phyloP scores from a whole-genome alignment of 2,797 vertebrate species.

The Gymnothorax reevesii region DNA sequence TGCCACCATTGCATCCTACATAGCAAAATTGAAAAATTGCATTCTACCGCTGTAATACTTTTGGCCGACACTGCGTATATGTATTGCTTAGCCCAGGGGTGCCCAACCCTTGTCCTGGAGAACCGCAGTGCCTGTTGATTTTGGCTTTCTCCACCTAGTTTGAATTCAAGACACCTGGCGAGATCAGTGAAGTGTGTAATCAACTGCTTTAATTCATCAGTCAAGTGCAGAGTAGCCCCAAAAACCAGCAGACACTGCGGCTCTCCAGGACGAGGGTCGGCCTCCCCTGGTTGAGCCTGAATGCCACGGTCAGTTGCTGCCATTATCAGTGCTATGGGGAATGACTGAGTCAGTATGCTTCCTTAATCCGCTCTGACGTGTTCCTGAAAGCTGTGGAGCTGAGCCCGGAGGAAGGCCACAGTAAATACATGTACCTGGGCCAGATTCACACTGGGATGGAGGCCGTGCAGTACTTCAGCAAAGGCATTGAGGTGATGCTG shows the following conservation, averaged over 20 bases:
- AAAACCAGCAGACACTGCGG: too few relatives aligned
- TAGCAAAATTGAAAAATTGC: background rate
- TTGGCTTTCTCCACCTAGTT: too few relatives aligned
- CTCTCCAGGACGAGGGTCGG: background rate
- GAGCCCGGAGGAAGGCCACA: conserved; percentile 75
- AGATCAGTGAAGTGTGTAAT: too few relatives aligned
- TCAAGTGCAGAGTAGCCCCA: too few relatives aligned
- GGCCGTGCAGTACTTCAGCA: conserved; percentile 73
- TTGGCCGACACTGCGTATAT: background rate
- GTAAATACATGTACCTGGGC: conserved; percentile 83
- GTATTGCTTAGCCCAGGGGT: background rate
- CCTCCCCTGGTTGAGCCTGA: background rate
- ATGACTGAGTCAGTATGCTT: conserved; percentile 23
- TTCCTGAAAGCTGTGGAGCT: conserved; percentile 74
- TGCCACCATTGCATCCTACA: background rate
- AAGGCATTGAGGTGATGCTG: conserved; percentile 73
- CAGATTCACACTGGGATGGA: conserved; percentile 77
- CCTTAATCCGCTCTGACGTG: conserved; percentile 69
- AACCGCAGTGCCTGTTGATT: too few relatives aligned
- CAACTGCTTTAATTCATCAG: too few relatives aligned
- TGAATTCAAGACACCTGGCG: too few relatives aligned
- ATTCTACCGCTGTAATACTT: background rate
- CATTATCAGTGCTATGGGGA: background rate
- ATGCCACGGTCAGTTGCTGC: background rate
- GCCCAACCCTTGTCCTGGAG: too few relatives aligned